These are phyloP conservation scores for Dolichallabes microphthalmus DNA, from an alignment of 2,113 vertebrate species.

Conservation along the genomic window DNA sequence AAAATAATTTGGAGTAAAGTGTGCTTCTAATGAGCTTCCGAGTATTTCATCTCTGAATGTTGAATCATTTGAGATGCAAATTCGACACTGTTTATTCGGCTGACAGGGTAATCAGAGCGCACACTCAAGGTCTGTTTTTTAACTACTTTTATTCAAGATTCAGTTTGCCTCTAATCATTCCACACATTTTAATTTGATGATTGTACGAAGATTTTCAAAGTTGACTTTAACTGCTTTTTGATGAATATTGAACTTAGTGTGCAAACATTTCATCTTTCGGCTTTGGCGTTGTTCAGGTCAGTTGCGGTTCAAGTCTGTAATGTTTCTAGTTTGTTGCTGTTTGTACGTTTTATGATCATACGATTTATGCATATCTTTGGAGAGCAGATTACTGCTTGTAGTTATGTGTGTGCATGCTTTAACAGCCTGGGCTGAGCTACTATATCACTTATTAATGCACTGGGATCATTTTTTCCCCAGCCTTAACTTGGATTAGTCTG, in stretches of 20 bases:
- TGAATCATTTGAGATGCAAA: constrained; percentile 48
- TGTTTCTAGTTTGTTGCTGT: constrained; percentile 15
- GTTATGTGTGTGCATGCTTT: constrained; percentile 29
- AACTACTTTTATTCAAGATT: constrained; percentile 34
- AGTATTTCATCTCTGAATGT: constrained; percentile 12
- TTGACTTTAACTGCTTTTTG: constrained; percentile 13
- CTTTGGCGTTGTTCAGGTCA: constrained; percentile 30
- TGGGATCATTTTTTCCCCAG: constrained; percentile 23
- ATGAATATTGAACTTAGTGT: constrained; percentile 12
- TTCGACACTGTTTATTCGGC: constrained; percentile 35
- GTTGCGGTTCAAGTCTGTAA: constrained; percentile 3
- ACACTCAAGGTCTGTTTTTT: constrained; percentile 1
- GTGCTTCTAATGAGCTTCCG: constrained; percentile 60
- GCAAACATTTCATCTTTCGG: constrained; percentile 26
- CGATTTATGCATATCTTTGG: constrained; percentile 35
- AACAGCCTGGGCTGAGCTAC: constrained; percentile 22
- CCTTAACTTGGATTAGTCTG: constrained; percentile 28
- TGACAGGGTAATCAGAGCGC: constrained; percentile 29
- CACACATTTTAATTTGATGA: constrained; percentile 15
- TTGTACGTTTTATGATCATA: constrained; percentile 35
- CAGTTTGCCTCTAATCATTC: constrained; percentile 39
- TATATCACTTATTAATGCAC: constrained; percentile 38
- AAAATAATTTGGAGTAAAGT: constrained; percentile 58
- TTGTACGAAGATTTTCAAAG: background rate
- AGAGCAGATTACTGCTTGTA: constrained; percentile 20